Conservation (phyloP, 2,113 vertebrate genomes). For the Lanius collurio region DNA sequence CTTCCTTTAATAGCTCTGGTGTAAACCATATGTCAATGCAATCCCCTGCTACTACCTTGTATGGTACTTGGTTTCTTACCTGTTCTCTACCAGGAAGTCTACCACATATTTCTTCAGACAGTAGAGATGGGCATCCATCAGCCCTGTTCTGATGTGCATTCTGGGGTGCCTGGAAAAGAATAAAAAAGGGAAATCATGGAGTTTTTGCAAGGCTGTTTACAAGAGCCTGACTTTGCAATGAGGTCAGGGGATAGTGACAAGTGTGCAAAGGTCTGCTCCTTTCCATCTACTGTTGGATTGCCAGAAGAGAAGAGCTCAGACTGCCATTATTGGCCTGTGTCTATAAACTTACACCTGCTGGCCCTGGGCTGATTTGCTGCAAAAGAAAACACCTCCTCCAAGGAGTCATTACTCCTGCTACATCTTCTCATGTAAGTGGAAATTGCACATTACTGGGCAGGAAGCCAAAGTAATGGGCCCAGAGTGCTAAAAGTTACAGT, state of each 20-base stretch:
- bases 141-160: constrained; percentile 92
- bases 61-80: constrained; percentile 74
- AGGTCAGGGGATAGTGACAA: neutral
- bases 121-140: constrained; percentile 96
- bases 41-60: neutral
- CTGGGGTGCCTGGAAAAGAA: constrained; percentile 84
- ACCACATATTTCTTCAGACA: constrained; percentile 95
- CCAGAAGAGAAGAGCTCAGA: neutral
- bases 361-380: constrained; percentile 49
- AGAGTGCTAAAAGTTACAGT: constrained; percentile 63
- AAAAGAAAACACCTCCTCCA: constrained; percentile 53
- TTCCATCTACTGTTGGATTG: neutral
- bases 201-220: neutral
- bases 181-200: neutral
- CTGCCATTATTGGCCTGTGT: neutral
- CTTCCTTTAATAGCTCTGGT: neutral
- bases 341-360: constrained; percentile 56
- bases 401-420: constrained; percentile 56
- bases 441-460: constrained; percentile 65
- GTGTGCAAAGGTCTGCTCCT: neutral
- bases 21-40: neutral
- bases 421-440: constrained; percentile 66
- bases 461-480: constrained; percentile 63
- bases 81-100: constrained; percentile 92
- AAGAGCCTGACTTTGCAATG: neutral